Base-by-base conservation (phyloP, 2,888 invertebrate species). In the Ornithoptera priamus region DNA sequence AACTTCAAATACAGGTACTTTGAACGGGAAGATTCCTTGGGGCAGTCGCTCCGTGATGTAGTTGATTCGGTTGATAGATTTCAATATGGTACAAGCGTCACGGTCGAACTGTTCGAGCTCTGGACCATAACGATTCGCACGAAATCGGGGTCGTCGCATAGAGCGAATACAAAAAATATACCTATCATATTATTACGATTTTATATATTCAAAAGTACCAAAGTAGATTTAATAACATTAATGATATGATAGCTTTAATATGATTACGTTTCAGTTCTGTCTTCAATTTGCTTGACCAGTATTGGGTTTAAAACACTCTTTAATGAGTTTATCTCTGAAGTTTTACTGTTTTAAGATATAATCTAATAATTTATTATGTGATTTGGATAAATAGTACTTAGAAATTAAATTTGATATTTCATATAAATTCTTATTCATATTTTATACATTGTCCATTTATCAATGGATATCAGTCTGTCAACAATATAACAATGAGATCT, bases 1-100 rank as follows among this genome's bases (percentile, higher is more conserved):
- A 85, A 85, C 76, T 68, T 83, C 86, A 88, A 88, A 89, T 85
- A 88, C 82, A 82, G 80, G 84, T 79, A 79, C 81, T 86, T 84
- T 85, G 82, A 84, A 84, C 83, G 67, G 81, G 81, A 79, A 78
- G 84, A 83, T 84, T 84, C 85, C 87, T 82, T 73, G 76, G 82
- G 85, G 87, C 83, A 81, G 85, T 85, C 79, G 80, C 81, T 81
- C 84, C 79, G 85, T 84, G 84, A 84, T 83, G 85, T 80, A 78
- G 75, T 78, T 81, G 85, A 85, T 85, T 77, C 86, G 84, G 81
- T 80, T 83, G 86, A 76, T 81, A 80, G 86, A 85, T 89, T 90
- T 89, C 91, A 92, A 92, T 92, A 92, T 89, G 87, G 81, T 78
- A 82, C 87, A 86, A 84, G 82, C 80, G 80, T 71, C 77, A 84